Conservation (phyloP, 2,888 invertebrate genomes). For the Atrina japonica region DNA sequence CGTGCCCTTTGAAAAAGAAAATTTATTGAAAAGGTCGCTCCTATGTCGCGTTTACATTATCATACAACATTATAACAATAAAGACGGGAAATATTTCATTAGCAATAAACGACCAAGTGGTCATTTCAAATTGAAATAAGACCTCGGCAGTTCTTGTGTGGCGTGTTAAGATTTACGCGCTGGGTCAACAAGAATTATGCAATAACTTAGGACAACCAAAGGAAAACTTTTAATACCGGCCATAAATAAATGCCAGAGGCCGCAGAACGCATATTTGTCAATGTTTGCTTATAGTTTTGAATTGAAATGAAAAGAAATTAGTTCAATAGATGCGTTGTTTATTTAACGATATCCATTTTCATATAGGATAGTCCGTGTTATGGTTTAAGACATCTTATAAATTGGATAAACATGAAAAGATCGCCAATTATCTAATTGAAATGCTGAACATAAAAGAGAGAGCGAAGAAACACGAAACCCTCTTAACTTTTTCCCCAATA, state of each 20-base stretch:
- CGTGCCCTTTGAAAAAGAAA: neutral
- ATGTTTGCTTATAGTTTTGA: slow-evolving; percentile 35
- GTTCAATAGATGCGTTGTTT: slow-evolving; percentile 32
- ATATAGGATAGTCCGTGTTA: slow-evolving; percentile 28
- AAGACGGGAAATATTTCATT: slow-evolving; percentile 4
- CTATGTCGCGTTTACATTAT: no score
- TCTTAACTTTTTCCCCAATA: slow-evolving; percentile 35
- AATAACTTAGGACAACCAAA: slow-evolving; percentile 18
- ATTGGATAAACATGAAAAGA: slow-evolving; percentile 24
- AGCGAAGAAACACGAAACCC: slow-evolving; percentile 14
- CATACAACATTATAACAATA: no score
- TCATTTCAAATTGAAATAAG: slow-evolving; percentile 8
- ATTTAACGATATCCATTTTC: slow-evolving; percentile 38
- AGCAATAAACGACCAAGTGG: slow-evolving; percentile 17
- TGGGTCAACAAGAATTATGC: slow-evolving; percentile 27
- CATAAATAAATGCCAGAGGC: slow-evolving; percentile 32
- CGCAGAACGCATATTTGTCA: slow-evolving; percentile 34
- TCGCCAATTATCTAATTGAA: slow-evolving; percentile 14
- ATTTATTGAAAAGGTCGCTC: no score
- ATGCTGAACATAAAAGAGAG: slow-evolving; percentile 7
- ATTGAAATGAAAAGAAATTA: slow-evolving; percentile 29
- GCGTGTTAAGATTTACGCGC: slow-evolving; percentile 22
- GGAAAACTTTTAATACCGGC: slow-evolving; percentile 30
- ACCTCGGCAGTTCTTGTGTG: slow-evolving; percentile 26
- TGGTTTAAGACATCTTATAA: slow-evolving; percentile 26